Conservation (phyloP, 1,140 invertebrate species). For the Drosophila aff. region DNA sequence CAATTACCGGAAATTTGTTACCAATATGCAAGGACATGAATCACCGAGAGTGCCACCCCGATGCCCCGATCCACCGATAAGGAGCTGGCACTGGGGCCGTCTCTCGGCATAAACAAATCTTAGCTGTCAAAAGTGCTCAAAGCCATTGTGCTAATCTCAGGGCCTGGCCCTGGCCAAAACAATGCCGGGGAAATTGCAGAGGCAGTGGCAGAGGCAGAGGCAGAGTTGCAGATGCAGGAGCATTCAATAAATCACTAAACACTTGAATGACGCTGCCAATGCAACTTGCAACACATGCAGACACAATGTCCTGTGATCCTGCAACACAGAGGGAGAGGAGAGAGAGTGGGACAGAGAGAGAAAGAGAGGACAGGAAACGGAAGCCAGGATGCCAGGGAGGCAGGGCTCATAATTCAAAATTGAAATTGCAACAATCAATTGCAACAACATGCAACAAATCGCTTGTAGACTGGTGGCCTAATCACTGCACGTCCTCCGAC, state of each 20-base stretch:
- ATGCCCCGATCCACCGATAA: constrained; percentile 41
- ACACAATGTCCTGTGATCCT: constrained; percentile 14
- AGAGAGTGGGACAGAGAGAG: neutral
- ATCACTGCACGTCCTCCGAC: constrained; percentile 69
- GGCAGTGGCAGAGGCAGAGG: neutral
- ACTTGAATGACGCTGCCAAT: constrained; percentile 83
- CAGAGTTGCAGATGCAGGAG: constrained; percentile 21
- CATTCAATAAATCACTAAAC: constrained; percentile 85
- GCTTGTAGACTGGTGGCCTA: constrained; percentile 69
- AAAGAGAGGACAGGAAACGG: constrained; percentile 47
- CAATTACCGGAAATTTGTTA: constrained; percentile 84
- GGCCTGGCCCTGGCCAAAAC: constrained; percentile 2
- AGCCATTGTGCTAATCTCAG: constrained; percentile 81
- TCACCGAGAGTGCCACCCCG: constrained; percentile 30
- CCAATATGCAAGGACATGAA: constrained; percentile 83
- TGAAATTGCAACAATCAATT: constrained; percentile 85
- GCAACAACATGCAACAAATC: constrained; percentile 84
- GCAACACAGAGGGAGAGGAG: neutral
- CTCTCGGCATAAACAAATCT: constrained; percentile 74
- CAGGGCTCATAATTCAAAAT: constrained; percentile 82
- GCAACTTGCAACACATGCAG: constrained; percentile 78
- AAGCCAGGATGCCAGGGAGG: constrained; percentile 47
- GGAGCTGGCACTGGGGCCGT: neutral
- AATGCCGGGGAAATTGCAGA: constrained; percentile 19
- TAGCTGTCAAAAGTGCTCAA: constrained; percentile 83